These are phyloP conservation scores for Morphnarchus princeps DNA, from an alignment of 2,113 vertebrate genomes.

Conservation along the genomic window DNA sequence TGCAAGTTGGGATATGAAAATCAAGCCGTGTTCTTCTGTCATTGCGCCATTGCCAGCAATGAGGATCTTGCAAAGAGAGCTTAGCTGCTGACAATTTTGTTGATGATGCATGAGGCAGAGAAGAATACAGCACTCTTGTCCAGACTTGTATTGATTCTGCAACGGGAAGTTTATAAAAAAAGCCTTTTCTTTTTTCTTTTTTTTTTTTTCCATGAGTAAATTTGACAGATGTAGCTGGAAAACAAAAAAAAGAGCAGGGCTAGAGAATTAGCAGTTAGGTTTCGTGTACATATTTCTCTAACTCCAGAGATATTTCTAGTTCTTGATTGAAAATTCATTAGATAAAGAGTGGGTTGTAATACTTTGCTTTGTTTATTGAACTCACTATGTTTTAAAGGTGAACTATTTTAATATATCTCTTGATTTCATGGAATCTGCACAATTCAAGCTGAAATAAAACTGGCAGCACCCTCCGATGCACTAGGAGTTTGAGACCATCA, in stretches of 20 bases:
- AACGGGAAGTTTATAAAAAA: neutral
- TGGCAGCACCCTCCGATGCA: neutral
- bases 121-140: neutral
- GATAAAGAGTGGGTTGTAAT: neutral
- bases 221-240: neutral
- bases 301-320: neutral
- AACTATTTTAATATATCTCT: neutral
- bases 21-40: slow-evolving; percentile 10
- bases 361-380: neutral
- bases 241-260: neutral
- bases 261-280: neutral
- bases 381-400: neutral
- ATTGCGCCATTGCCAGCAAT: neutral
- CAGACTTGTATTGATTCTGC: neutral
- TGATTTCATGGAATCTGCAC: neutral
- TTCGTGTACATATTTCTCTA: neutral
- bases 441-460: neutral
- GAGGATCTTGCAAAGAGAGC: neutral
- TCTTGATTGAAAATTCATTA: neutral
- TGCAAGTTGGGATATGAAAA: slow-evolving; percentile 36
- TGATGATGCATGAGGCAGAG: neutral
- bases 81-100: neutral
- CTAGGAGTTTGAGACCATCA: neutral
- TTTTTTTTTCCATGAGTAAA: neutral
- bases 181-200: rapidly evolving